A percentile compares a stretch with the other conserved stretches of the same genome.
These are phyloP conservation scores for Mactra quadrangularis DNA, from an alignment of 1,140 invertebrate genomes.

Conservation along the genomic window DNA sequence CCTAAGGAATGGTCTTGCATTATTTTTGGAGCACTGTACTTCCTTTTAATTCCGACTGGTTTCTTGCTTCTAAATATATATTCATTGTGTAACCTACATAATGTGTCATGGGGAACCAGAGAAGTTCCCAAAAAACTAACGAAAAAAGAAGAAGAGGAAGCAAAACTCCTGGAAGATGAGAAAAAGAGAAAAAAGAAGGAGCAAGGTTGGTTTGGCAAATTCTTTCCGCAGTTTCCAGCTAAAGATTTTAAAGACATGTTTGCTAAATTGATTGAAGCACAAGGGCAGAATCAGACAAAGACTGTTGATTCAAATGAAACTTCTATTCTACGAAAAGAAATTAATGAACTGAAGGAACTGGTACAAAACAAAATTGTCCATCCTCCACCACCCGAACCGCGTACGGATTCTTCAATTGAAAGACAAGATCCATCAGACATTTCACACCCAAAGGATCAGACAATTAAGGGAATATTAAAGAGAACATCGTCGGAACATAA, in stretches of 20 bases:
- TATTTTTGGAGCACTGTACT: constrained; percentile 78
- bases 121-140: constrained; percentile 83
- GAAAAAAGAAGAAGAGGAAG: constrained; percentile 72
- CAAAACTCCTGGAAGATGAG: constrained; percentile 68
- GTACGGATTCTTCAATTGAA: constrained; percentile 30
- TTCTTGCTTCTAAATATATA: constrained; percentile 82
- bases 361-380: constrained; percentile 15
- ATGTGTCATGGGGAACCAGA: constrained; percentile 81
- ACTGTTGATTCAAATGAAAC: constrained; percentile 64
- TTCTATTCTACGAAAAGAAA: constrained; percentile 59
- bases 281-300: constrained; percentile 64
- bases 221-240: constrained; percentile 91
- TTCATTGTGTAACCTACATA: constrained; percentile 79
- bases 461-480: constrained; percentile 38
- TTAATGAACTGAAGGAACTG: constrained; percentile 66
- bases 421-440: background rate
- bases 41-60: constrained; percentile 80
- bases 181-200: constrained; percentile 71
- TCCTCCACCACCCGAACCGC: background rate
- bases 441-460: background rate
- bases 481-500: constrained; percentile 28
- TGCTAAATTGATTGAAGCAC: constrained; percentile 85
- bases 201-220: constrained; percentile 65
- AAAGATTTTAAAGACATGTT: constrained; percentile 88
- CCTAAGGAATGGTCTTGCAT: constrained; percentile 78